Conservation (phyloP, 1,140 invertebrate species). For the Euborellia annulipes region DNA sequence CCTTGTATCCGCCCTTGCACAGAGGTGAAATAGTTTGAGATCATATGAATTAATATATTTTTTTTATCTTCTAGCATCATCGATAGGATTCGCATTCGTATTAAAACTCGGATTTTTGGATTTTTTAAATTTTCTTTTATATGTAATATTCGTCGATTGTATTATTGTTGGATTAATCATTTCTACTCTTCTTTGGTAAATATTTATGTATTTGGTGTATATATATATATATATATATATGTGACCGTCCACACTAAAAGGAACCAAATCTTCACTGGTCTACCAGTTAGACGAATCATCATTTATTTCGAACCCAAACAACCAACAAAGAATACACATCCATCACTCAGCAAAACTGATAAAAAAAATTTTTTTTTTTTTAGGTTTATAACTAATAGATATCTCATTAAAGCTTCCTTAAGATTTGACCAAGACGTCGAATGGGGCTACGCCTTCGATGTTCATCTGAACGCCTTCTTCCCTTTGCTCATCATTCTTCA, state of each 20-base stretch:
- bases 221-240: too few species aligned
- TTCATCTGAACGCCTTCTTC: constrained; percentile 97
- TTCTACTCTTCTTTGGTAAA: constrained; percentile 80
- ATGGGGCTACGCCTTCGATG: constrained; percentile 98
- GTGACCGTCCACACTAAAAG: too few species aligned
- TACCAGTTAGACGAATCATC: too few species aligned
- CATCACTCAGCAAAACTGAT: too few species aligned
- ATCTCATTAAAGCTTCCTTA: constrained; percentile 51
- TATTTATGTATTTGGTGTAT: too few species aligned
- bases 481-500: constrained; percentile 88
- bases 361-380: constrained; percentile 19
- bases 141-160: constrained; percentile 90
- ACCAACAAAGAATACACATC: too few species aligned
- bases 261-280: too few species aligned
- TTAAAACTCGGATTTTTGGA: constrained; percentile 56
- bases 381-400: constrained; percentile 80
- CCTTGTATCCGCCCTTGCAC: too few species aligned
- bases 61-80: constrained; percentile 54
- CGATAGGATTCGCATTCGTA: constrained; percentile 74
- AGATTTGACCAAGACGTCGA: constrained; percentile 65
- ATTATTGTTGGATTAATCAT: constrained; percentile 74
- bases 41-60: constrained; percentile 6
- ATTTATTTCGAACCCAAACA: too few species aligned
- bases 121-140: constrained; percentile 77
- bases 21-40: too few species aligned